Evolutionary conservation across 2,888 invertebrate species (phyloP).

Genomic region (Drymonia ruficornis): DNA sequence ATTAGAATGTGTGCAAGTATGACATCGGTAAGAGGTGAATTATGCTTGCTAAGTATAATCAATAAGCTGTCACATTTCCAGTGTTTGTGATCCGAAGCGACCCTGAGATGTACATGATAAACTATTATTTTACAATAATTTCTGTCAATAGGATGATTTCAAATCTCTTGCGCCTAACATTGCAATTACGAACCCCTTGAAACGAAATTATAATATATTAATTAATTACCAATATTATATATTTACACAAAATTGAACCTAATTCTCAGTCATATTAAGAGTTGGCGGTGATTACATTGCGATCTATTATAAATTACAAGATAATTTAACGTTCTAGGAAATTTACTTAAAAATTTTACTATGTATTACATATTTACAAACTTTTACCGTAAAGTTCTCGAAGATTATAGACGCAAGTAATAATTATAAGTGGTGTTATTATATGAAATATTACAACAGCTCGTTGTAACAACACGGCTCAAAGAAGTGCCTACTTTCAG

Average conservation of each 20-base stretch:
- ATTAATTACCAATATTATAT: conserved; percentile 44
- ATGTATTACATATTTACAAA: conserved; percentile 43
- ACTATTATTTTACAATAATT: conserved; percentile 38
- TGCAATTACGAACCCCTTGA: conserved; percentile 49
- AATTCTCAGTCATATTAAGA: conserved; percentile 80
- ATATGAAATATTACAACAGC: background rate
- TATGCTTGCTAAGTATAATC: background rate
- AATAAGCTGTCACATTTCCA: conserved; percentile 24
- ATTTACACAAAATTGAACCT: conserved; percentile 80
- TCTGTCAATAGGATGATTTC: conserved; percentile 47
- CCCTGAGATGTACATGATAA: conserved; percentile 32
- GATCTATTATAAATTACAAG: conserved; percentile 21
- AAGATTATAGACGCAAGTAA: background rate
- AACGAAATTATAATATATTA: conserved; percentile 44
- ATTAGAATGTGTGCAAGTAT: conserved; percentile 20
- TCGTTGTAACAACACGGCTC: background rate
- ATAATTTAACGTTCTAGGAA: conserved; percentile 33
- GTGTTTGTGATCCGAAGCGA: conserved; percentile 30
- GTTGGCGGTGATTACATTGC: conserved; percentile 50
- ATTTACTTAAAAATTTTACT: conserved; percentile 19
- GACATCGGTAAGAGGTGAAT: background rate
- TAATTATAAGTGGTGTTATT: background rate
- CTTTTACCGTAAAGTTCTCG: conserved; percentile 12
- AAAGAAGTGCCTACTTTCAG: no score
- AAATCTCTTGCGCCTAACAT: conserved; percentile 39